These are phyloP conservation scores for Protodeltote pygarga DNA, from an alignment of 2,888 invertebrate species.

Conservation along the genomic window DNA sequence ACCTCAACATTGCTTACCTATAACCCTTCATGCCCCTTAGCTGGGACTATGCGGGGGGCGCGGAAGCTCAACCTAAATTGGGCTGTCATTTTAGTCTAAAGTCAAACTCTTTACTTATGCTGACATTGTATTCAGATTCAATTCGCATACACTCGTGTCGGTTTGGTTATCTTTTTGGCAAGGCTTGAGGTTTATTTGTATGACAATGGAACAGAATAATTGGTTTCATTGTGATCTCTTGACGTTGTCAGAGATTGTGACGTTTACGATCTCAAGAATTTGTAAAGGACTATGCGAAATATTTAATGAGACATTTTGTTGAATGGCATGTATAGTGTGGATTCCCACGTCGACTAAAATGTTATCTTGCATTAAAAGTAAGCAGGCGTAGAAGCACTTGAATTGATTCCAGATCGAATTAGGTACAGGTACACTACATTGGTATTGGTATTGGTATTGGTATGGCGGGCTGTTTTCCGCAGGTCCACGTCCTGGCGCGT, in stretches of 20 bases:
- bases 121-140: constrained; percentile 75
- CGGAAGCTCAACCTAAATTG: constrained; percentile 53
- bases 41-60: constrained; percentile 37
- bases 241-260: constrained; percentile 15
- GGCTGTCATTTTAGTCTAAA: constrained; percentile 64
- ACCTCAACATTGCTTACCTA: constrained; percentile 55
- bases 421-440: too few species aligned
- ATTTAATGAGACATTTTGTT: too few species aligned
- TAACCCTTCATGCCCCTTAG: constrained; percentile 45
- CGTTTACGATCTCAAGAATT: constrained; percentile 10
- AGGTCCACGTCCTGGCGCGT: too few species aligned
- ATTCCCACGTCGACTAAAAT: too few species aligned
- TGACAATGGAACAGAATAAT: constrained; percentile 43
- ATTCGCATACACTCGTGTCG: constrained; percentile 65
- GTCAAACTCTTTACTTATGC: constrained; percentile 76
- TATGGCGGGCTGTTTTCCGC: too few species aligned
- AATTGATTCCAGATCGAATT: too few species aligned
- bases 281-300: too few species aligned
- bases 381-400: too few species aligned
- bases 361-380: too few species aligned
- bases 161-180: constrained; percentile 63
- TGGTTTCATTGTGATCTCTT: constrained; percentile 37
- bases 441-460: too few species aligned
- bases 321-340: too few species aligned
- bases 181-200: constrained; percentile 43